phyloP scores from a whole-genome alignment of 2,888 invertebrate genomes.

The Clitarchus hookeri region DNA sequence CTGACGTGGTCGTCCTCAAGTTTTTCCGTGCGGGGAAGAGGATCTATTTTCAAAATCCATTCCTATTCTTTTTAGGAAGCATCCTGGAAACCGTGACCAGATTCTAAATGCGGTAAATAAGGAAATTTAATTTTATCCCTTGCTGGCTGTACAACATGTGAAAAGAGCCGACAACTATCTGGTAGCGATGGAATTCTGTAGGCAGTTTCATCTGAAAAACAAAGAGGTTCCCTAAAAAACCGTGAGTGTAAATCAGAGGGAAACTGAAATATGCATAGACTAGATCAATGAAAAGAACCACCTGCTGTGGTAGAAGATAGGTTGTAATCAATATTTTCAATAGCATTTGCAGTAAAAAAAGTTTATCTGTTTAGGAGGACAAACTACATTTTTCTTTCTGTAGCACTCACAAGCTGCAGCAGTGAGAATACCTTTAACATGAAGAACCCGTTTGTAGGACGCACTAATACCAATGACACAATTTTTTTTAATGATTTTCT shows the following conservation, averaged over 20 bases:
- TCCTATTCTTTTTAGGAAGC: no score
- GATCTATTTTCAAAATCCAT: no score
- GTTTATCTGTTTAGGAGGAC: neutral
- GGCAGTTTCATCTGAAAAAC: neutral
- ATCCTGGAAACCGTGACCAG: no score
- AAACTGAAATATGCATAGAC: neutral
- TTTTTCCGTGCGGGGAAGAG: no score
- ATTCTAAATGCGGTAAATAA: neutral
- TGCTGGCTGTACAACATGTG: neutral
- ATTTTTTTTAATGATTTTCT: neutral
- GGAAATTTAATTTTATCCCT: neutral
- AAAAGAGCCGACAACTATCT: neutral
- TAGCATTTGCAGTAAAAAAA: neutral
- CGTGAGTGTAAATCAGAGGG: neutral
- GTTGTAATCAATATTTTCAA: neutral
- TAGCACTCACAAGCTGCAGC: constrained; percentile 5
- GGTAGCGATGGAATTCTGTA: neutral
- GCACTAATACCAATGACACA: neutral
- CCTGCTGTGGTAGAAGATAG: neutral
- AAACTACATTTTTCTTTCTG: neutral
- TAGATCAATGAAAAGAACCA: neutral
- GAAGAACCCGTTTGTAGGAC: constrained; percentile 12
- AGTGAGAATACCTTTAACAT: neutral
- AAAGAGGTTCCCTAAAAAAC: neutral
- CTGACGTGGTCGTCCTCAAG: no score